Percentiles rank a stretch among this genome's conserved stretches.
Evolutionary conservation across 2,797 vertebrate genomes (phyloP).

Genomic region (Pseudocheirus occidentalis): DNA sequence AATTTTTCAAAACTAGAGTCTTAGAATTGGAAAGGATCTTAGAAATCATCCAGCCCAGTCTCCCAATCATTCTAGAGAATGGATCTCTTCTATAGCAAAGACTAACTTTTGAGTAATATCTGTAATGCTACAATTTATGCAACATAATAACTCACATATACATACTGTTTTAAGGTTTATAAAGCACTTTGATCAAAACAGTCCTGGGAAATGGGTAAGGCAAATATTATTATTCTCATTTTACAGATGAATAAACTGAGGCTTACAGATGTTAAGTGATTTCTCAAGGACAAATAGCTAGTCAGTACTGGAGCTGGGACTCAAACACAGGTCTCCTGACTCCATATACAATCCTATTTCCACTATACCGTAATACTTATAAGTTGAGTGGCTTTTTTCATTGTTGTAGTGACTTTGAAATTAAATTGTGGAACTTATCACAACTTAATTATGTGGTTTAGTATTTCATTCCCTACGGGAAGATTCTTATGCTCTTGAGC

Average conservation of each 20-base stretch:
- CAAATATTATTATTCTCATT: background rate
- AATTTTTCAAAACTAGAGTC: constrained; percentile 17
- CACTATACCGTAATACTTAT: background rate
- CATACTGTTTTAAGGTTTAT: background rate
- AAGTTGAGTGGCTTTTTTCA: background rate
- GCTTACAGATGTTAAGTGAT: background rate
- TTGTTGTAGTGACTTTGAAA: constrained; percentile 13
- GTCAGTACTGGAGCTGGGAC: background rate
- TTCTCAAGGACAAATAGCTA: background rate
- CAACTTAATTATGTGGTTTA: constrained; percentile 21
- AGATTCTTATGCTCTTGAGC: background rate
- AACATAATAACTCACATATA: background rate
- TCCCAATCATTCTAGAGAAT: background rate
- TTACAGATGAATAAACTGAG: background rate
- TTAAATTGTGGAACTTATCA: background rate
- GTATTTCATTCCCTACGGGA: background rate
- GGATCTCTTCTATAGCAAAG: background rate
- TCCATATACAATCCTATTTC: background rate
- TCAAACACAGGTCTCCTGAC: background rate
- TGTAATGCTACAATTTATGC: background rate
- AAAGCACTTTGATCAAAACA: background rate
- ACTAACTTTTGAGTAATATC: background rate
- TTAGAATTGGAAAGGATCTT: background rate
- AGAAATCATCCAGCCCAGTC: background rate
- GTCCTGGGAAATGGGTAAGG: background rate